These are phyloP conservation scores for Drosophila lutescens DNA, from an alignment of 2,888 invertebrate species.

Conservation along the genomic window DNA sequence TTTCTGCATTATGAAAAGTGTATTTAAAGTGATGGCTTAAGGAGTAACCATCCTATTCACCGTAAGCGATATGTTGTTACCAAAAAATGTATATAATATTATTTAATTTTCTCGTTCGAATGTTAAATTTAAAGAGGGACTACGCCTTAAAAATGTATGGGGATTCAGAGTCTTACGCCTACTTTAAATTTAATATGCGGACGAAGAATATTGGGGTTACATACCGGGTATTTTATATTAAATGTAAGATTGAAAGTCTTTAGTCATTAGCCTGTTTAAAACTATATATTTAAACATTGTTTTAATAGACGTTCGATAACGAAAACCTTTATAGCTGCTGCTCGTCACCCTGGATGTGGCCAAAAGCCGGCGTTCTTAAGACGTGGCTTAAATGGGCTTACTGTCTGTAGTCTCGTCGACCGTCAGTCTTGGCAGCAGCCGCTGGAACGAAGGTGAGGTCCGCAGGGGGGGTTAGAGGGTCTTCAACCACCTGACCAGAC, in stretches of 20 bases:
- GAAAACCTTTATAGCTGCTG: not conserved
- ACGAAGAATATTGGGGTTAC: no score
- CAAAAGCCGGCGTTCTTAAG: conserved; percentile 56
- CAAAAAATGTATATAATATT: no score
- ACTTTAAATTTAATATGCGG: no score
- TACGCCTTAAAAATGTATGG: no score
- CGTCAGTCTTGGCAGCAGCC: conserved; percentile 10
- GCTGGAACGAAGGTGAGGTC: not conserved
- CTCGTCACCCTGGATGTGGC: conserved; percentile 10
- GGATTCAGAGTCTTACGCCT: no score
- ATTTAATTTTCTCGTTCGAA: no score
- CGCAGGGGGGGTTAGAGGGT: not conserved
- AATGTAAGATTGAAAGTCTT: not conserved
- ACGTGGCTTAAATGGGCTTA: conserved; percentile 41
- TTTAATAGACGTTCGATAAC: not conserved
- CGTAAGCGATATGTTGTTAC: no score
- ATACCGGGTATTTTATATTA: not conserved
- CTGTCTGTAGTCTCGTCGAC: not conserved
- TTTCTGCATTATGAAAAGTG: no score
- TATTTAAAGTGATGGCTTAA: no score
- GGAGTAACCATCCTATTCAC: no score
- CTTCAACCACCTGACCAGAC: conserved; percentile 4
- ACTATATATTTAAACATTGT: not conserved
- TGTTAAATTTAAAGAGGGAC: no score
- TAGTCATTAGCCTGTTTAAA: not conserved